Percentiles rank a stretch among this genome's conserved stretches.
Evolutionary conservation across 2,113 vertebrate genomes (phyloP).

Genomic region (Trematomus loennbergii): DNA sequence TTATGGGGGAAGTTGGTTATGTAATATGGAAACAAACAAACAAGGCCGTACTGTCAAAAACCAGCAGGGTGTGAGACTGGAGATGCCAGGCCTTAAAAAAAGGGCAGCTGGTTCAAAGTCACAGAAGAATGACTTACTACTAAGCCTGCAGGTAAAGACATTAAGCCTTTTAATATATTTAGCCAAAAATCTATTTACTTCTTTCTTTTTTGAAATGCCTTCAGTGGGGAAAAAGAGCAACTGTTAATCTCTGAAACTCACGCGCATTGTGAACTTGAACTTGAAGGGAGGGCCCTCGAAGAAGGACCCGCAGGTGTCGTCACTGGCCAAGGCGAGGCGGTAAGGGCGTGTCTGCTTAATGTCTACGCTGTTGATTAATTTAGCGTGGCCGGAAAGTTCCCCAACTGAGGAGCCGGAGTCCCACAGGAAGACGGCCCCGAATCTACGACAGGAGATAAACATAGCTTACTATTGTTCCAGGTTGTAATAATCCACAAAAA

Average conservation of each 20-base stretch:
- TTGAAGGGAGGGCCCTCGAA: conserved; percentile 96
- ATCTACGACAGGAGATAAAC: conserved; percentile 79
- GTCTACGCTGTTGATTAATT: conserved; percentile 95
- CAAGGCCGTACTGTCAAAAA: conserved; percentile 51
- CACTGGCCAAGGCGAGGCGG: conserved; percentile 89
- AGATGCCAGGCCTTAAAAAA: conserved; percentile 10
- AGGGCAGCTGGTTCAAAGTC: not conserved
- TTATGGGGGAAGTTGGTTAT: conserved; percentile 53
- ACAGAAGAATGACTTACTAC: not conserved
- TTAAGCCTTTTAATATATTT: not conserved
- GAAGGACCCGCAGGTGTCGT: conserved; percentile 90
- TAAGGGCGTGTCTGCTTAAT: conserved; percentile 93
- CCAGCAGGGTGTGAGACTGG: conserved; percentile 27
- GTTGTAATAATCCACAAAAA: not conserved
- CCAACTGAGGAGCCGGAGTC: conserved; percentile 95
- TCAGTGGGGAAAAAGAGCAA: rapidly evolving
- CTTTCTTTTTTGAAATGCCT: not conserved
- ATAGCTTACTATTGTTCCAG: not conserved
- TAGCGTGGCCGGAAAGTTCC: conserved; percentile 90
- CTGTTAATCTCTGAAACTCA: conserved; percentile 77
- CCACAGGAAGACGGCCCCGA: conserved; percentile 94
- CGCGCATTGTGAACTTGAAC: conserved; percentile 91
- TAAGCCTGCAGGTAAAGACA: not conserved
- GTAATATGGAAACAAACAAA: conserved; percentile 46
- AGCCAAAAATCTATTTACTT: not conserved